Evolutionary conservation across 64 coral and sea anemone genomes (phyloP).

Genomic region (Actinia equina): DNA sequence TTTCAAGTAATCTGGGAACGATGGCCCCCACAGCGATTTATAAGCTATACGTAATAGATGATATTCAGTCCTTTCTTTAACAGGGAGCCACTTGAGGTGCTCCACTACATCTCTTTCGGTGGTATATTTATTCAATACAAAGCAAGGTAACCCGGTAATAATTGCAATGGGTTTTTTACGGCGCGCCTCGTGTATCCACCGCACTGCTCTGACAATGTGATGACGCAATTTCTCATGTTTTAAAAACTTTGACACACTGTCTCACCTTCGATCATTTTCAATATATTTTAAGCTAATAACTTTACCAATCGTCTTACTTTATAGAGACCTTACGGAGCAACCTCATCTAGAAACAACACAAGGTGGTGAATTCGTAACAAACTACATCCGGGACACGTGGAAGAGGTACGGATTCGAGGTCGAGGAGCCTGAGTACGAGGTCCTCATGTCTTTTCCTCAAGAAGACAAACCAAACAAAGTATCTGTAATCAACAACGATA

Average conservation of each 20-base stretch:
- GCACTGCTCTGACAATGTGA: too few relatives aligned
- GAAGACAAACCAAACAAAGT: slow-evolving; percentile 49
- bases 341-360: too few relatives aligned
- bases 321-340: too few relatives aligned
- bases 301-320: too few relatives aligned
- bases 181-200: too few relatives aligned
- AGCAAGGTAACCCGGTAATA: neutral
- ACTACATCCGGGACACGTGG: neutral
- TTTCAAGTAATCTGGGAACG: slow-evolving; percentile 23
- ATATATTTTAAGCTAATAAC: too few relatives aligned
- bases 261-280: too few relatives aligned
- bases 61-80: neutral
- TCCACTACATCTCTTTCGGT: slow-evolving; percentile 31
- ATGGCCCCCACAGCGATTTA: slow-evolving; percentile 14
- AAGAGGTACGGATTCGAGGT: slow-evolving; percentile 29
- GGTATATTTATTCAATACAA: slow-evolving; percentile 25
- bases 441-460: slow-evolving; percentile 33
- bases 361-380: too few relatives aligned
- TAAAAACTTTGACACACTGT: too few relatives aligned
- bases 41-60: neutral
- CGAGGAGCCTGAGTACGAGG: slow-evolving; percentile 36
- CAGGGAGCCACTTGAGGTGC: slow-evolving; percentile 40
- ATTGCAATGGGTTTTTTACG: too few relatives aligned
- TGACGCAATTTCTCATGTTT: too few relatives aligned
- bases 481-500: slow-evolving; percentile 19